Evolutionary conservation across 2,797 vertebrate species (phyloP), one percentile per base, ranked within the genome.

Genomic region (Calcarius lapponicus): DNA sequence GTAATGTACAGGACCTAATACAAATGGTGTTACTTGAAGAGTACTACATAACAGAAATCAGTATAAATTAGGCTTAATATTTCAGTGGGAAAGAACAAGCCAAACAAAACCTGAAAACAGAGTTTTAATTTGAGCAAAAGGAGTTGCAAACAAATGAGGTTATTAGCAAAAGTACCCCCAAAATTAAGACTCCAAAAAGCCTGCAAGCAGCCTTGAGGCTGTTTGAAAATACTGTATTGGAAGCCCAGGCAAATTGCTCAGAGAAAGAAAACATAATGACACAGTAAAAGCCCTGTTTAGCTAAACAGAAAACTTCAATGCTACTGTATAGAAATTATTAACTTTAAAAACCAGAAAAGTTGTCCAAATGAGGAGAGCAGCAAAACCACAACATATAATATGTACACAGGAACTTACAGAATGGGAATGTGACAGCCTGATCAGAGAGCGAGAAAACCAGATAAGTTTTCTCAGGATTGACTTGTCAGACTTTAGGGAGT

Each of bases 21-120:
- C 29, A 92, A 65, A 85, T 26, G 12, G 4, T 45, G 19, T 73
- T 76, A 92, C 61, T 50, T 80, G 82, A 86, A 86, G 40, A 79
- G 66, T 31, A 53, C 32, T 88, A 38, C 7, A 16, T 81, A 86
- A 72, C 22, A 79, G 47, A 67, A 95, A 73, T 61, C 45, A 71
- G 72, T 50, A 57, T 57, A 73, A 91, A 91, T 90, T 83, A 93
- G 50, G n/a, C 45, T 92, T 91, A 74, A 83, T 88, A 60, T 7
- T 94, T 84, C 45, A 78, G 50, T 14, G 38, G 38, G 20, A 93
- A 65, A 71, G 50, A 94, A 53, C 28, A 91, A 73, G 48, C 21
- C 71, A 94, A 88, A 92, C 70, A 91, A 89, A 85, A 56, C n/a
- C 40, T 4, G 6, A 34, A 51, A 40, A 50, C 19, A 86, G 65